Evolutionary conservation across 2,888 invertebrate genomes (phyloP).

Genomic region (Scaptomyza parva): DNA sequence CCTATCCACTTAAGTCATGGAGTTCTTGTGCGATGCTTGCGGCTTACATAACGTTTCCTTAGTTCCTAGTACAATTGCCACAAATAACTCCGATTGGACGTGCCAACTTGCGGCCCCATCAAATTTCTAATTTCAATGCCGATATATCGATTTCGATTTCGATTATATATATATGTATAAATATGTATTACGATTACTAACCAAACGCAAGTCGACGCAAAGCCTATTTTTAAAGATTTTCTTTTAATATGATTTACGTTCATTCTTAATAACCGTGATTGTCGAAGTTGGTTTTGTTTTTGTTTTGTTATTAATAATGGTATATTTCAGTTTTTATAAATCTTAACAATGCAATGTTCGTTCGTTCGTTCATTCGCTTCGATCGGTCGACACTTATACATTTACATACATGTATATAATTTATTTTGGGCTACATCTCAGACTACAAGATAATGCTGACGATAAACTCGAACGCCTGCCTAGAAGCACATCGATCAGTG

Average conservation of each 20-base stretch:
- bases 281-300: slow-evolving; percentile 69
- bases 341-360: slow-evolving; percentile 23
- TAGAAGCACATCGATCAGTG: slow-evolving; percentile 27
- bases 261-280: slow-evolving; percentile 68
- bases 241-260: slow-evolving; percentile 44
- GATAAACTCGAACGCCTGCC: slow-evolving; percentile 37
- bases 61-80: slow-evolving; percentile 41
- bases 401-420: slow-evolving; percentile 3
- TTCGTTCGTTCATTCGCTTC: slow-evolving; percentile 17
- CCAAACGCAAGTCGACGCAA: slow-evolving; percentile 42
- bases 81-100: slow-evolving; percentile 27
- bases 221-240: slow-evolving; percentile 12
- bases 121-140: slow-evolving; percentile 2
- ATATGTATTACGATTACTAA: slow-evolving; percentile 19
- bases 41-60: slow-evolving; percentile 38
- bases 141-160: slow-evolving; percentile 5
- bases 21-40: slow-evolving; percentile 54
- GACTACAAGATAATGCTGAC: slow-evolving; percentile 60
- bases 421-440: slow-evolving; percentile 48
- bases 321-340: slow-evolving; percentile 32
- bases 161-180: slow-evolving; percentile 3
- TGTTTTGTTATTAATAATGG: slow-evolving; percentile 7
- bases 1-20: slow-evolving; percentile 25
- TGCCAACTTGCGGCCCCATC: slow-evolving; percentile 1
- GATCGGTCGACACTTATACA: slow-evolving; percentile 18